phyloP scores from a whole-genome alignment of 2,888 invertebrate species.

The Pristionchus japonicus region DNA sequence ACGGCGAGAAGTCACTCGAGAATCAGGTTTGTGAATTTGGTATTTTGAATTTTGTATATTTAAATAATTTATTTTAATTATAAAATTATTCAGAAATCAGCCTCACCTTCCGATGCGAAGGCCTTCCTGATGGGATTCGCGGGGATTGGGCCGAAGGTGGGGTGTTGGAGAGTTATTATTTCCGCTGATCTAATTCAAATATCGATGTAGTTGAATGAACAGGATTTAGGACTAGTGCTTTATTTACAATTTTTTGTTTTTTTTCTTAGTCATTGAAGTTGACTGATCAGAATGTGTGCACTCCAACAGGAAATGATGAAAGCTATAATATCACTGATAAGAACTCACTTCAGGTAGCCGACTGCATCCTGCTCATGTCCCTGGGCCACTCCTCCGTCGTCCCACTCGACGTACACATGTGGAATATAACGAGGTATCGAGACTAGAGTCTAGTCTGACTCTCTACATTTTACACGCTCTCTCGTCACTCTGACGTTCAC shows the following conservation, averaged over 20 bases:
- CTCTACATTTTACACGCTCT: no score
- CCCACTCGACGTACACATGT: constrained; percentile 82
- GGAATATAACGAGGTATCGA: constrained; percentile 9
- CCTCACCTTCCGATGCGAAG: constrained; percentile 48
- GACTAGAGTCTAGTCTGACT: not conserved
- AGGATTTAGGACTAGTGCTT: no score
- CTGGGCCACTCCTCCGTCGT: constrained; percentile 89
- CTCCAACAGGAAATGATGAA: no score
- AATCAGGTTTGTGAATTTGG: not conserved
- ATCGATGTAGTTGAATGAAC: no score
- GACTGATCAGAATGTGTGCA: no score
- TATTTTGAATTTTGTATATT: no score
- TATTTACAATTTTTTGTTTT: no score
- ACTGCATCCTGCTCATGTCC: constrained; percentile 97
- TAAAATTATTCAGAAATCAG: constrained; percentile 79
- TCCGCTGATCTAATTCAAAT: no score
- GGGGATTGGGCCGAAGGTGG: constrained; percentile 93
- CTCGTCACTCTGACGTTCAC: no score
- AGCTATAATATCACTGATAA: not conserved
- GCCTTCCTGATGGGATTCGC: constrained; percentile 84
- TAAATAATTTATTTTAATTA: no score
- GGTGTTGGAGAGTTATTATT: constrained; percentile 44
- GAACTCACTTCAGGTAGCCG: constrained; percentile 85
- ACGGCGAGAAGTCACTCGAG: constrained; percentile 59
- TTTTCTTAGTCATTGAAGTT: no score